Percentiles rank a stretch among this genome's conserved stretches.
These are phyloP conservation scores for Drosophila ochracea DNA, from an alignment of 2,888 invertebrate genomes.

Conservation along the genomic window DNA sequence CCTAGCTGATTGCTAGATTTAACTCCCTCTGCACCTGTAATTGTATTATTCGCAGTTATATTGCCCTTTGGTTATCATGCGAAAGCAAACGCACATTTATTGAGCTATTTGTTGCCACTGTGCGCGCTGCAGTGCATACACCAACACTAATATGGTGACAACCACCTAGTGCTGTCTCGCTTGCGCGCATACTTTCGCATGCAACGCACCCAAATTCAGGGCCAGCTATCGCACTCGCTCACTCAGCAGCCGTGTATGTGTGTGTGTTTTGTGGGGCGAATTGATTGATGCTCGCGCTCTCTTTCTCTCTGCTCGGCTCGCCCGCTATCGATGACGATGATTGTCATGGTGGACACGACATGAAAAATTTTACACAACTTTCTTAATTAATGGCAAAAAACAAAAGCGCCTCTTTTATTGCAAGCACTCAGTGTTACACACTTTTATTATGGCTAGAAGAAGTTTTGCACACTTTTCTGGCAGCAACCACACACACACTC, in stretches of 20 bases:
- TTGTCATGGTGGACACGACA: constrained; percentile 75
- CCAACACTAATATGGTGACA: constrained; percentile 24
- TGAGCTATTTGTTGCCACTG: constrained; percentile 56
- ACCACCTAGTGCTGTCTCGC: constrained; percentile 37
- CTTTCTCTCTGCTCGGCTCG: constrained; percentile 46
- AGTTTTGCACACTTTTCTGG: constrained; percentile 46
- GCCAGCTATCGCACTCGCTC: constrained; percentile 61
- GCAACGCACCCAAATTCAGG: constrained; percentile 75
- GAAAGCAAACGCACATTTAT: constrained; percentile 51
- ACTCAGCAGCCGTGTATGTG: constrained; percentile 33
- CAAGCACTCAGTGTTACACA: constrained; percentile 57
- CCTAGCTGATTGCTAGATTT: constrained; percentile 32
- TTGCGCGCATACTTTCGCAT: constrained; percentile 46
- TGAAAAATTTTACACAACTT: constrained; percentile 80
- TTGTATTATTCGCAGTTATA: constrained; percentile 42
- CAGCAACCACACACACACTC: constrained; percentile 40
- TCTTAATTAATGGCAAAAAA: constrained; percentile 73
- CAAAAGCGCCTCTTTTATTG: constrained; percentile 33
- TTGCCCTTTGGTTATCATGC: constrained; percentile 49
- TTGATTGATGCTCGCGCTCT: constrained; percentile 55
- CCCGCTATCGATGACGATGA: constrained; percentile 71
- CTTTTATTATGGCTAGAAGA: constrained; percentile 39
- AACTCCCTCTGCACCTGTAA: constrained; percentile 30
- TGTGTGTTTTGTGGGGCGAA: constrained; percentile 51
- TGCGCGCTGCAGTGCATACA: constrained; percentile 65